Evolutionary conservation across 2,888 invertebrate genomes (phyloP).

Genomic region (Tigriopus californicus): DNA sequence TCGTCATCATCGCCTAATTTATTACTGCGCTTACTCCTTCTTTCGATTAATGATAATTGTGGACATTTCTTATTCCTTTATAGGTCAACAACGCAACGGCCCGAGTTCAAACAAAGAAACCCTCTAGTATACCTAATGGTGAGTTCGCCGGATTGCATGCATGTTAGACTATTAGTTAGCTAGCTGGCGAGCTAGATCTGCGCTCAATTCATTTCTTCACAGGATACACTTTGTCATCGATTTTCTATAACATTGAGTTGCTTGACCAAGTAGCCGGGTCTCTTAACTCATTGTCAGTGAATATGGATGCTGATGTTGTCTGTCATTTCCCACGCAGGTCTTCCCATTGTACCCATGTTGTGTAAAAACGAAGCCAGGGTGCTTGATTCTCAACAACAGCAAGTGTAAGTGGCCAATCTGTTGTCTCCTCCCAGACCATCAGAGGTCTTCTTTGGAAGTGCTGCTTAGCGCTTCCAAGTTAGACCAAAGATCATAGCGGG

Average conservation of each 20-base stretch:
- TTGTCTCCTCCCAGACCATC: constrained; percentile 6
- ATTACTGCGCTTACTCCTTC: constrained; percentile 16
- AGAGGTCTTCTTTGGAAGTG: too few relatives aligned
- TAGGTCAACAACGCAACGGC: constrained; percentile 99
- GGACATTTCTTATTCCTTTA: constrained; percentile 18
- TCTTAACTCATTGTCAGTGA: too few relatives aligned
- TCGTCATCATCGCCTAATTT: constrained; percentile 1
- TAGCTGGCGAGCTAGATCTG: too few relatives aligned
- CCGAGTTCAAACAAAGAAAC: constrained; percentile 97
- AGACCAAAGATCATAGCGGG: too few relatives aligned
- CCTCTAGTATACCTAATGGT: constrained; percentile 60
- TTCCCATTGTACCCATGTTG: constrained; percentile 15
- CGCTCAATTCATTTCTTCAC: too few relatives aligned
- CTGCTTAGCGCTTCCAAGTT: too few relatives aligned
- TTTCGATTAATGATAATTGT: not conserved
- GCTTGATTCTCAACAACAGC: constrained; percentile 1
- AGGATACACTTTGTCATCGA: too few relatives aligned
- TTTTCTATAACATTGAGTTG: too few relatives aligned
- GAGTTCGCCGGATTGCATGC: constrained; percentile 29
- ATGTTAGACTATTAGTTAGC: too few relatives aligned
- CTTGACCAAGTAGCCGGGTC: too few relatives aligned
- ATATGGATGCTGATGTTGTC: not conserved
- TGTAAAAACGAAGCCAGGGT: constrained; percentile 14
- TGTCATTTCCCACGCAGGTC: constrained; percentile 3
- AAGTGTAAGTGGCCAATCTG: constrained; percentile 7